Conservation (phyloP, 2,888 invertebrate species). For the Hedya salicella region DNA sequence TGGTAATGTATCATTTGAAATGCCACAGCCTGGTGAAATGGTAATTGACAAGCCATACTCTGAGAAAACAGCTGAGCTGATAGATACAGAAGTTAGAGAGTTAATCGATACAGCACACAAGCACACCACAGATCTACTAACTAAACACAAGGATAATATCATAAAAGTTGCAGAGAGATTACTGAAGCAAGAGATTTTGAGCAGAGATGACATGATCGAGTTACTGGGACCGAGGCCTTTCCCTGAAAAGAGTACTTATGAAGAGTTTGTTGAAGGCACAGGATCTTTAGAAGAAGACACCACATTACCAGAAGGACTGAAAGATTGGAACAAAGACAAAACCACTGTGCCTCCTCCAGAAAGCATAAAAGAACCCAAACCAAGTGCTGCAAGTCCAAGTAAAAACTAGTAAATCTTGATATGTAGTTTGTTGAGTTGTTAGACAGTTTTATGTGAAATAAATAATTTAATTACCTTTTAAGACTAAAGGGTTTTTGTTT, state of each 20-base stretch:
- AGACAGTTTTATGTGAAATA: slow-evolving; percentile 74
- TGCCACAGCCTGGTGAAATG: slow-evolving; percentile 97
- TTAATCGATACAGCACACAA: slow-evolving; percentile 88
- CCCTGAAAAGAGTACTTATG: slow-evolving; percentile 99
- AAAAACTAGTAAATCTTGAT: slow-evolving; percentile 68
- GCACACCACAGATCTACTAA: slow-evolving; percentile 91
- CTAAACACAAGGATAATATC: slow-evolving; percentile 93
- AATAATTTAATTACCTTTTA: slow-evolving; percentile 73
- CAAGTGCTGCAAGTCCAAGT: slow-evolving; percentile 55
- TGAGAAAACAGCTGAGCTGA: slow-evolving; percentile 97
- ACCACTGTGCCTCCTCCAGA: slow-evolving; percentile 58
- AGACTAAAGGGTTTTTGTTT: slow-evolving; percentile 70
- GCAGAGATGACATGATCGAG: slow-evolving; percentile 99
- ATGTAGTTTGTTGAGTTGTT: slow-evolving; percentile 63
- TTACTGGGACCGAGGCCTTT: slow-evolving; percentile 97
- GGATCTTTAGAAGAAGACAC: slow-evolving; percentile 99
- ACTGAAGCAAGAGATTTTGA: slow-evolving; percentile 96
- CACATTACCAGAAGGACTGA: slow-evolving; percentile 95
- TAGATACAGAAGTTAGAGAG: slow-evolving; percentile 94
- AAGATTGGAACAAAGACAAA: slow-evolving; percentile 96
- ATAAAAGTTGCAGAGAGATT: slow-evolving; percentile 94
- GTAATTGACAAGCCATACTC: slow-evolving; percentile 98
- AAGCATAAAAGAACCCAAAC: slow-evolving; percentile 56
- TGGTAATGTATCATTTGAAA: slow-evolving; percentile 98
- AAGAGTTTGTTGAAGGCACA: slow-evolving; percentile 99